These are phyloP conservation scores for Altica lythri DNA, from an alignment of 2,888 invertebrate genomes.

Conservation along the genomic window DNA sequence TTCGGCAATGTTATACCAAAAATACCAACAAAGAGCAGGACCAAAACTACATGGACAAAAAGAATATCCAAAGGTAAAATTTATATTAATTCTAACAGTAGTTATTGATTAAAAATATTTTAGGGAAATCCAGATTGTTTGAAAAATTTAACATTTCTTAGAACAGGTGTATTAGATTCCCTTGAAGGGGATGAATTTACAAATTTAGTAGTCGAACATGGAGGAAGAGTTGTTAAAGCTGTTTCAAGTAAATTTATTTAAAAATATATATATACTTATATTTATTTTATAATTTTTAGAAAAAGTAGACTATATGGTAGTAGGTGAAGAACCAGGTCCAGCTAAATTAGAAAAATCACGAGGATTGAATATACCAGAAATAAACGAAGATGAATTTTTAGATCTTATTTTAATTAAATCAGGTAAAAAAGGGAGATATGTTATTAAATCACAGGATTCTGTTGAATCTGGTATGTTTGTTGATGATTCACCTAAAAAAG, in stretches of 20 bases:
- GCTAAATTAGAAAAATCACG: constrained; percentile 80
- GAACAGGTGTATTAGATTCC: constrained; percentile 89
- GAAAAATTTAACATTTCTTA: constrained; percentile 70
- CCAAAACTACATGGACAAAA: constrained; percentile 84
- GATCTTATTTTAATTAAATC: constrained; percentile 73
- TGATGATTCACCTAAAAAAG: not conserved
- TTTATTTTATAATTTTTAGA: constrained; percentile 36
- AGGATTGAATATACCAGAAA: constrained; percentile 69
- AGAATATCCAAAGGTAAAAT: constrained; percentile 75
- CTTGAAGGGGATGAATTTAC: constrained; percentile 81
- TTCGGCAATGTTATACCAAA: constrained; percentile 70
- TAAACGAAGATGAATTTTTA: constrained; percentile 83
- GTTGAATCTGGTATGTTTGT: constrained; percentile 37
- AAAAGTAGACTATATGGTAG: constrained; percentile 75
- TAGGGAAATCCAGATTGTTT: constrained; percentile 76
- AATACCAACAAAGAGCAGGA: constrained; percentile 76
- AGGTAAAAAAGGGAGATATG: constrained; percentile 51
- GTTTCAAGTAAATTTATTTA: constrained; percentile 65
- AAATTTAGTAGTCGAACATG: constrained; percentile 75
- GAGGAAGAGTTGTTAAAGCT: constrained; percentile 74
- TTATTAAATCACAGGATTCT: constrained; percentile 27
- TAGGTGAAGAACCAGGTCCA: constrained; percentile 86
- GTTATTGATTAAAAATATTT: constrained; percentile 37
- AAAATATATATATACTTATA: constrained; percentile 10
- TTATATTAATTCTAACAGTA: not conserved